Evolutionary conservation across 2,797 vertebrate genomes (phyloP), one percentile per base, ranked within the genome.

Genomic region (Stomatorhinus walkeri): DNA sequence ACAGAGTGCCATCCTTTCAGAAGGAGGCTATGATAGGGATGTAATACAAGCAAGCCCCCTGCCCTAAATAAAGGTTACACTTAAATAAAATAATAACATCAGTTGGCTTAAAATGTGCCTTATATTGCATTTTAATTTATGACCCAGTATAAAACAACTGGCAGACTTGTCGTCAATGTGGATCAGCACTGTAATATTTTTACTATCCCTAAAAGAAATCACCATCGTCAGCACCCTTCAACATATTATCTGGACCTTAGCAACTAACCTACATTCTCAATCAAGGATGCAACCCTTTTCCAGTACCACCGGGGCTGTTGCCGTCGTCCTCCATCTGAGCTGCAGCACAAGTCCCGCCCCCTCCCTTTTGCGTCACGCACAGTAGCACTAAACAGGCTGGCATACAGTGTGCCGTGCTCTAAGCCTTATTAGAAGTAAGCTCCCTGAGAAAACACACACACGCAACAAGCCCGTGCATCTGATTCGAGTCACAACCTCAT

Each of bases 291-390:
- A 87, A 43, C 28, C 85, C 28, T 10, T 40, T 87, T 59, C 85
- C 85, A 36, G 85, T 8, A 12, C 56, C 8, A 46, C 59, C 19
- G 79, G 72, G 64, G 88, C 84, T 90, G 87, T 92, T 89, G 92
- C 93, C 92, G 92, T 88, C 16, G 87, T 10, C 28, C 40, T 88
- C 72, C 90, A 86, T 56, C 64, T 85, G 76, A 90, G 76, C 85
- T 87, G 54, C 36, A 72, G 88, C 89, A n/a, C 36, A 16, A 88
- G 89, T 90, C 90, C 89, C 90, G 91, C 92, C 93, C 90, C 90
- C 43, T 90, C 91, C 90, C 51, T 90, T 87, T 89, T 88, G 7
- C 76, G 68, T 56, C 81, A 88, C 68, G 85, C 79, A 48, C 88
- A 87, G 56, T 0, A 88, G 84, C 79, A 0, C 91, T 91, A 93